Base-by-base conservation (phyloP, 1,140 invertebrate species). In the Drosophila takahashii region DNA sequence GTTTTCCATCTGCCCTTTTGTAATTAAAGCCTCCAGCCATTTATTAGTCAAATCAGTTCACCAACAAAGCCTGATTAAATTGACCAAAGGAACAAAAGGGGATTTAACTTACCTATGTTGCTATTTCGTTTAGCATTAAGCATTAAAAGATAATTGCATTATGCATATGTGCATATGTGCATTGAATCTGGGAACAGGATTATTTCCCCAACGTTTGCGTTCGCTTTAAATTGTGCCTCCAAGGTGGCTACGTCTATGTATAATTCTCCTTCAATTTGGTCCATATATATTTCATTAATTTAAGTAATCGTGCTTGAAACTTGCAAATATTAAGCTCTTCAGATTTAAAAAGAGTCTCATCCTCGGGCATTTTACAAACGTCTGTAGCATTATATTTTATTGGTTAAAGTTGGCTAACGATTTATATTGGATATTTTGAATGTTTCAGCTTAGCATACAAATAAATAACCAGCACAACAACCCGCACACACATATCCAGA, bases 381-480 rank as follows among this genome's bases (percentile, higher is more conserved):
- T 18, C 56, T 41, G 45, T 67, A 56, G 61, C 70, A 87, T 79
- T 83, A 66, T 79, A 77, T 87, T 84, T 74, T 79, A 89, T 89
- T 77, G 79, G 64, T 39, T 67, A 48, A 84, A 84, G 67, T 84
- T 77, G 60, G 60, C 84, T 78, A 89, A 74, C 76, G 77, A 89
- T 77, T 89, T 89, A 72, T 87, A 87, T 89, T 71, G 66, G 75
- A 77, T 89, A 74, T 84, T 72, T 77, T 79, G 70, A 84, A 77
- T 77, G 76, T 74, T 60, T 65, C 41, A 76, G 79, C 75, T 83
- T 83, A 79, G 57, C 84, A 87, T 73, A 73, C 84, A 87, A 83
- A 89, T 79, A 87, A 83, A 86, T 87, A 86, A 81, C 74, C 65
- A 48, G 22, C 22, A 64, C 27, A 77, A 79, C 71, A 77, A 77